Evolutionary conservation across 2,888 invertebrate species (phyloP).

Genomic region (Chrysopilus asiliformis): DNA sequence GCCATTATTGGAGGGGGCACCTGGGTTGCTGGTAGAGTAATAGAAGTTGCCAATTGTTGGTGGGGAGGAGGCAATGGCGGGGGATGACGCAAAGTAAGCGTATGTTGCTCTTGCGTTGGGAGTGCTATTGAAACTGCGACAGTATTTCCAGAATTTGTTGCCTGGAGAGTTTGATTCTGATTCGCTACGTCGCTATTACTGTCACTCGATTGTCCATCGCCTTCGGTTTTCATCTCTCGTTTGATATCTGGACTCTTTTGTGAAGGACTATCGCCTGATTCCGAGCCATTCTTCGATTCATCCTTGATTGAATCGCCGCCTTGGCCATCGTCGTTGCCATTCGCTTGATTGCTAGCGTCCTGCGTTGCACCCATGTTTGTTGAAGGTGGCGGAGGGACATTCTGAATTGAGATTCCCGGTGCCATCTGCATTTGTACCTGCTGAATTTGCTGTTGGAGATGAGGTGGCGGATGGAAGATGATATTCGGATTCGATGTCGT

Average conservation of each 20-base stretch:
- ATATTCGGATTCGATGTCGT: conserved; percentile 13
- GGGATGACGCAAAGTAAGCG: conserved; percentile 5
- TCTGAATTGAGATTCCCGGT: conserved; percentile 10
- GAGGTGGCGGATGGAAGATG: conserved; percentile 14
- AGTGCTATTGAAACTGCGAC: conserved; percentile 3
- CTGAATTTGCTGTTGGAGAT: too few relatives aligned
- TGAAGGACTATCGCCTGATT: conserved; percentile 4
- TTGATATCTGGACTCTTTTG: conserved; percentile 11
- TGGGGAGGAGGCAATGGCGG: too few relatives aligned
- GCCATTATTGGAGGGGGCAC: conserved; percentile 17
- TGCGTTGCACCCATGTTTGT: conserved; percentile 2
- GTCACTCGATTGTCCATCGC: conserved; percentile 11
- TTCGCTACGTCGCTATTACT: conserved; percentile 6
- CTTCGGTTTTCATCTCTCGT: conserved; percentile 12
- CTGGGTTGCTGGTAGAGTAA: conserved; percentile 13
- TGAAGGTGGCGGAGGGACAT: conserved; percentile 2
- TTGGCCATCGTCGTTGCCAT: not conserved
- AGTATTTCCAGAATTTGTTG: conserved; percentile 1
- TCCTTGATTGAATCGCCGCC: not conserved
- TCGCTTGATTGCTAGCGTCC: conserved; percentile 5
- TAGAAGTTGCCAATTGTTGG: conserved; percentile 7
- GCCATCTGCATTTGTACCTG: conserved; percentile 14
- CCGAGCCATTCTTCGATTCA: conserved; percentile 3
- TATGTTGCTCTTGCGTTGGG: conserved; percentile 5
- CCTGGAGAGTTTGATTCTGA: conserved; percentile 7